Percentiles rank a stretch among this genome's conserved stretches.
Evolutionary conservation across 2,888 invertebrate genomes (phyloP).

Genomic region (Drosophila demipolita): DNA sequence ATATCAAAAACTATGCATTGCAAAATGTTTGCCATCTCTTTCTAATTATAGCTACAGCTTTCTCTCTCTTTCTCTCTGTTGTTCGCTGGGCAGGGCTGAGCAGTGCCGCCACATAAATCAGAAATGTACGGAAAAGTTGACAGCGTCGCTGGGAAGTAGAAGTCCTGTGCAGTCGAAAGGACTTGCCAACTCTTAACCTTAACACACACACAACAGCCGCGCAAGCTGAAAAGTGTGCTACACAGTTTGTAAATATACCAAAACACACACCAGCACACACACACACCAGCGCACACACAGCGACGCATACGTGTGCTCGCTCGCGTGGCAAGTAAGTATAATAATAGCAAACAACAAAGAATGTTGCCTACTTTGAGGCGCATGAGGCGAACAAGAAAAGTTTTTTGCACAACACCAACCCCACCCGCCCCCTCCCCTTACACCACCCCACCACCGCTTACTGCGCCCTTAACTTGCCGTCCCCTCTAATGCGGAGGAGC

Average conservation of each 20-base stretch:
- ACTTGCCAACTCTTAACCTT: constrained; percentile 70
- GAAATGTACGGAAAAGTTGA: constrained; percentile 72
- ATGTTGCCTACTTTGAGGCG: constrained; percentile 76
- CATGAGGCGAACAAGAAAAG: constrained; percentile 58
- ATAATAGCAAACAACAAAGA: constrained; percentile 67
- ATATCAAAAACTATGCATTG: constrained; percentile 47
- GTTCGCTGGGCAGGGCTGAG: constrained; percentile 1
- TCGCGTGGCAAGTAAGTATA: constrained; percentile 57
- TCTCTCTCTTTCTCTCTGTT: not conserved
- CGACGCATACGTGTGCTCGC: constrained; percentile 21
- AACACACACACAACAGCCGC: constrained; percentile 76
- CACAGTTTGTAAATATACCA: constrained; percentile 69
- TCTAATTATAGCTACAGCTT: not conserved
- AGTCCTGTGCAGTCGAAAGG: constrained; percentile 57
- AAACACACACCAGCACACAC: constrained; percentile 15
- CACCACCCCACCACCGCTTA: not conserved
- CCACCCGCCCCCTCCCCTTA: not conserved
- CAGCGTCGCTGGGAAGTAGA: constrained; percentile 50
- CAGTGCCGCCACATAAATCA: constrained; percentile 74
- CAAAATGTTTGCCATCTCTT: constrained; percentile 23
- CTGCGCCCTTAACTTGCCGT: not conserved
- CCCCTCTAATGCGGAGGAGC: not conserved
- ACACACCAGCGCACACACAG: constrained; percentile 3
- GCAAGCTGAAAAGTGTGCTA: constrained; percentile 75
- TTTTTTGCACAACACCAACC: constrained; percentile 45